Evolutionary conservation across 2,888 invertebrate genomes (phyloP), one percentile per base, ranked within the genome.

Genomic region (Eristalis arbustorum): DNA sequence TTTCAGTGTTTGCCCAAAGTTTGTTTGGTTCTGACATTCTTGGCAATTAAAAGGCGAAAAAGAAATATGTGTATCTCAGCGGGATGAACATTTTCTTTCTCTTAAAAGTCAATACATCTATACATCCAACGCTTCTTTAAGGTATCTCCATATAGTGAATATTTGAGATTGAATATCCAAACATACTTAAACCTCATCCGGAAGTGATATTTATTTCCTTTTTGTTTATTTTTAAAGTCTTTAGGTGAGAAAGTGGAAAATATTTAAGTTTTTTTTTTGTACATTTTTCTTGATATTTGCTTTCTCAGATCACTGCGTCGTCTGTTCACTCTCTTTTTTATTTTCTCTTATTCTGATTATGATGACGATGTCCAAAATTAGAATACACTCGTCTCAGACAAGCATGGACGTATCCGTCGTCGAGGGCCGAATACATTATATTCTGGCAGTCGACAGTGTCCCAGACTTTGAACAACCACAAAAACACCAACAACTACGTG

Each of bases 221-320:
- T 18, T 18, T 40, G 59, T 42, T 31, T 79, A 59, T 59, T 72
- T 72, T 22, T 71, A 76, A 84, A 79, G 81, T 69, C 23, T 18
- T 28, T 82, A 85, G 77, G 82, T 85, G 85, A 69, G 81, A 74
- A 68, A 68, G 57, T 85, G 76, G 57, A 61, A 80, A 66, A 84
- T 42, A 79, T 37, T 37, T 13, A 37, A 37, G 37, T 23, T 59
- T 61, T 61, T 62, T 68, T 76, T 67, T 18, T 31, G 8, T 8
- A 31, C 31, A 31, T 31, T 31, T 31, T 31, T 31, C 31, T 31
- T 31, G 31, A 31, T 31, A 31, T 31, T 18, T 18, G 8, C 49
- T 18, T 62, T 31, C n/a, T 49, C 49, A 49, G 49, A 49, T 49
- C 49, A 18, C 13, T 37, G 37, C 37, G 1, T 49, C 49, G 31